These are phyloP conservation scores for Percina caprodes DNA, from an alignment of 2,113 vertebrate genomes.

Conservation along the genomic window DNA sequence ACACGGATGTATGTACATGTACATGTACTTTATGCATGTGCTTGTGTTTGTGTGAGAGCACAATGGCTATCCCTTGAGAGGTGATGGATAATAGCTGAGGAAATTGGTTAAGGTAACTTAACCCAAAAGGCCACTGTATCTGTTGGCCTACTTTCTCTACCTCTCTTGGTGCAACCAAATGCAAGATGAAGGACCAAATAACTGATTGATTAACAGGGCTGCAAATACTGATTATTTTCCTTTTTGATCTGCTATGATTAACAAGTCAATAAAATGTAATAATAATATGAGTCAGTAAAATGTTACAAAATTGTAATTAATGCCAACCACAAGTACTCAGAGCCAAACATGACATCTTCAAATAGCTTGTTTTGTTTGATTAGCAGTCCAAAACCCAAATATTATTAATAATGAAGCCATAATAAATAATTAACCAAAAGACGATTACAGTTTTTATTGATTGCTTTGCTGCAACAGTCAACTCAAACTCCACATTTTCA, in stretches of 20 bases:
- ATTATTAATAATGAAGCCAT: too few species aligned
- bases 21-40: conserved; percentile 54
- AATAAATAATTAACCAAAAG: too few species aligned
- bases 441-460: too few species aligned
- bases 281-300: neutral
- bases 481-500: too few species aligned
- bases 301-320: neutral
- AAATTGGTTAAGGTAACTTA: conserved; percentile 72
- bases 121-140: conserved; percentile 58
- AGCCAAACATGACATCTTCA: neutral
- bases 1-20: conserved; percentile 16
- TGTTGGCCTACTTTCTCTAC: conserved; percentile 34
- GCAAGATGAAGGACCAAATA: neutral
- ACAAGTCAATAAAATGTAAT: neutral
- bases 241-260: neutral
- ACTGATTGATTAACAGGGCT: neutral
- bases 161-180: conserved; percentile 25
- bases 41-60: conserved; percentile 59
- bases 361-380: neutral
- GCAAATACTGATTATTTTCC: neutral
- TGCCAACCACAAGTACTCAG: neutral
- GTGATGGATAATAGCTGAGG: conserved; percentile 65
- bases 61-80: conserved; percentile 66
- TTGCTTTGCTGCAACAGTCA: too few species aligned
- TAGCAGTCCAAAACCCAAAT: neutral